Base-by-base conservation (phyloP, 92 coral and sea anemone species). In the Heteractis magnifica region DNA sequence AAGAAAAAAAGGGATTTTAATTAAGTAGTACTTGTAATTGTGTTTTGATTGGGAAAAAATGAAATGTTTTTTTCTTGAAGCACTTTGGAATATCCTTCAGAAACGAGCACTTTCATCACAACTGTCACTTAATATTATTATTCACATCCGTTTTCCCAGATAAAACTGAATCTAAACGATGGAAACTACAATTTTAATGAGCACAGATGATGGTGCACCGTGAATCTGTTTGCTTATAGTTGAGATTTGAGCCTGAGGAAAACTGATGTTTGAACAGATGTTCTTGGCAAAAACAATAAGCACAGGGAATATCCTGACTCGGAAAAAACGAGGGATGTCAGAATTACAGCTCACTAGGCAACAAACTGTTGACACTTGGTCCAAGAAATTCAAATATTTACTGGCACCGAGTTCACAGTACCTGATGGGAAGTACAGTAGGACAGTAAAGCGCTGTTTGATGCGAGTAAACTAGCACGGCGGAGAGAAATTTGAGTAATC, bases 91-190 rank as follows among this genome's bases (percentile, higher is more conserved):
- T 68, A 68, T 23, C 20, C 73, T 68, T 68, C 73, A 68, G 23
- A 68, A 10, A 23, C 14, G 14, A 21, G 71, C 71, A 23, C 13
- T 68, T 20, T 68, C 48, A 68, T 23, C 49, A 68, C 73, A 68
- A 68, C 48, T 68, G 73, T 26, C 73, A 68, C 23, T 68, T 8
- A 10, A 68, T 26, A 68, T 68, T 68, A 68, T 8, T 68, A 68
- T 68, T 8, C 73, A 64, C 71, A 64, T 68, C 73, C 73, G 73
- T 68, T 68, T n/a, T 68, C 5, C 49, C 49, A n/a, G 73, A 68
- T 68, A 23, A 68, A 23, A 11, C 6, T 68, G 20, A 68, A 68
- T 68, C 73, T 68, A 9, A 26, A 68, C 73, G 73, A 68, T 68
- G 16, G 11, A 68, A 20, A 12, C 14, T 68, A 26, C 73, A 26